Evolutionary conservation across 2,113 vertebrate genomes (phyloP).

Genomic region (Dasypus novemcinctus): DNA sequence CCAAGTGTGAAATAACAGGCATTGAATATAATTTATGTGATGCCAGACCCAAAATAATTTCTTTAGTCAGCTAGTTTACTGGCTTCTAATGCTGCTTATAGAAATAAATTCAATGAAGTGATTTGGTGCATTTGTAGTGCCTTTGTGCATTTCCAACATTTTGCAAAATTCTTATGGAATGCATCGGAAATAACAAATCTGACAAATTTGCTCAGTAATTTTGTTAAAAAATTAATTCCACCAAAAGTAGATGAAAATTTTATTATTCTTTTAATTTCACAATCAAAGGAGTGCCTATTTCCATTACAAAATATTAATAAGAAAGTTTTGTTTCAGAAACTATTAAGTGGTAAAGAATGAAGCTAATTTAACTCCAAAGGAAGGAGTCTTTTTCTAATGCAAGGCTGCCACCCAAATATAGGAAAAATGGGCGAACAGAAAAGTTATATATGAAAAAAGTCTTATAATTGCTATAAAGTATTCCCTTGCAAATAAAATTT

Average conservation of each 20-base stretch:
- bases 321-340: not conserved
- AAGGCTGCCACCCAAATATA: not conserved
- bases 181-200: not conserved
- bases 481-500: not conserved
- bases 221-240: not conserved
- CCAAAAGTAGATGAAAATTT: not conserved
- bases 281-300: not conserved
- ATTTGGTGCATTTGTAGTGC: not conserved
- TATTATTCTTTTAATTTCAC: not conserved
- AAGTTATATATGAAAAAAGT: not conserved
- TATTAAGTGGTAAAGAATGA: not conserved
- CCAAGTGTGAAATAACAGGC: not conserved
- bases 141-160: not conserved
- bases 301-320: not conserved
- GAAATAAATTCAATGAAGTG: not conserved
- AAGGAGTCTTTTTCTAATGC: not conserved
- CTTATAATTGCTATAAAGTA: not conserved
- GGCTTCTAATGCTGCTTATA: not conserved
- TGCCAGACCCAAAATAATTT: not conserved
- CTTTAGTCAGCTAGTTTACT: not conserved
- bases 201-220: not conserved
- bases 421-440: not conserved
- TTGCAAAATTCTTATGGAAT: not conserved
- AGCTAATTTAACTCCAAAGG: not conserved
- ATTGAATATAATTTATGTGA: not conserved